phyloP scores from a whole-genome alignment of 2,113 vertebrate species.

The Opisthocomus hoazin region DNA sequence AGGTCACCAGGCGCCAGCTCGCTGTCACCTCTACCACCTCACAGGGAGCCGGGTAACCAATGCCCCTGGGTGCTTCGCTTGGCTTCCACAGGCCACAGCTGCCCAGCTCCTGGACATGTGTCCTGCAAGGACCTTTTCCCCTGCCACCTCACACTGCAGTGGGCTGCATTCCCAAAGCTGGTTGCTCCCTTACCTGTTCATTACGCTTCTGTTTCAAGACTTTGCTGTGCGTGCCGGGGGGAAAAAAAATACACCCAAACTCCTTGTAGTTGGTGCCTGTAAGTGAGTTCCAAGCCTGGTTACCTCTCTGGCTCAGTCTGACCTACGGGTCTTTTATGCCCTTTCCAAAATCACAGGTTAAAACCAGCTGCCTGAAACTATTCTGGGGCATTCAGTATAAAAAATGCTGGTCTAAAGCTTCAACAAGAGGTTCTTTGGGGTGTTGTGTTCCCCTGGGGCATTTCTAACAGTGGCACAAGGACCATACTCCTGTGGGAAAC shows the following conservation, averaged over 20 bases:
- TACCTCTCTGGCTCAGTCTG: background rate
- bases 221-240: background rate
- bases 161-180: background rate
- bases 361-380: background rate
- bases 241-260: background rate
- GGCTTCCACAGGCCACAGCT: background rate
- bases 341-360: background rate
- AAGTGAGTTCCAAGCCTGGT: background rate
- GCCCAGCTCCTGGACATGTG: background rate
- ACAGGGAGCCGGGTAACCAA: accelerated
- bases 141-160: background rate
- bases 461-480: background rate
- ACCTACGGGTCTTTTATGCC: background rate
- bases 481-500: background rate
- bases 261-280: background rate
- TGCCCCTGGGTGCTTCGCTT: background rate
- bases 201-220: background rate
- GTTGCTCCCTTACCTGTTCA: background rate
- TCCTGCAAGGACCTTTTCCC: background rate
- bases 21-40: too few relatives aligned
- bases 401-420: background rate
- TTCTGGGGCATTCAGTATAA: background rate
- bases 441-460: background rate
- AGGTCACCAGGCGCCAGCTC: background rate
- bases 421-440: background rate